Evolutionary conservation across 2,888 invertebrate species (phyloP).

Genomic region (Rambutsinella grinnellia): DNA sequence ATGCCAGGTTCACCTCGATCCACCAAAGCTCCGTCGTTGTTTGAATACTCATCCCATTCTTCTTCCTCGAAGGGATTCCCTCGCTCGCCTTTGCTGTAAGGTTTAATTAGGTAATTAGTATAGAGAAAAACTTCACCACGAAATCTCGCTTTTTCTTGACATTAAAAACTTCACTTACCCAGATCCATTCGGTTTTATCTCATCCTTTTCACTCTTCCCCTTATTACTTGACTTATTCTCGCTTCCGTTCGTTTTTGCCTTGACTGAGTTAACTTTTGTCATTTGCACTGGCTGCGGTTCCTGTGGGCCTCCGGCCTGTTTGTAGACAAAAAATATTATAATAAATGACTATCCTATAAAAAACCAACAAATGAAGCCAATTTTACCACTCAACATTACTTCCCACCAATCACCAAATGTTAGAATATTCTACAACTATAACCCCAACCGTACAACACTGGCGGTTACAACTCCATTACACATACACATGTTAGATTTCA

Average conservation of each 20-base stretch:
- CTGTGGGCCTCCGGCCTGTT: constrained; percentile 65
- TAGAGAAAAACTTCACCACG: not conserved
- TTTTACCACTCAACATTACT: too few relatives aligned
- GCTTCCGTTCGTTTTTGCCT: constrained; percentile 61
- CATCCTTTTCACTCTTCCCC: constrained; percentile 57
- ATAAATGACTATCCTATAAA: too few relatives aligned
- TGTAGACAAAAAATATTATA: too few relatives aligned
- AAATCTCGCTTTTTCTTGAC: not conserved
- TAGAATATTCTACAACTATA: too few relatives aligned
- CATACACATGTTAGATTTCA: too few relatives aligned
- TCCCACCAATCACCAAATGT: too few relatives aligned
- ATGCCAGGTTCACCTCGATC: constrained; percentile 95
- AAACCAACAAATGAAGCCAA: too few relatives aligned
- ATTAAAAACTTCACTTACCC: constrained; percentile 48
- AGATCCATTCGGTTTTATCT: constrained; percentile 65
- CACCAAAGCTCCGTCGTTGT: constrained; percentile 79
- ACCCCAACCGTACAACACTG: too few relatives aligned
- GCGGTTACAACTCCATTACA: too few relatives aligned
- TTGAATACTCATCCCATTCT: constrained; percentile 78
- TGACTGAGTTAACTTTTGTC: constrained; percentile 62
- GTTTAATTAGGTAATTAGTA: not conserved
- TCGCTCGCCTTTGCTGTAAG: constrained; percentile 75
- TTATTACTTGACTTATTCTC: constrained; percentile 52
- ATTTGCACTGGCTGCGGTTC: constrained; percentile 58
- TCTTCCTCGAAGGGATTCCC: constrained; percentile 86